These are phyloP conservation scores for Julus scanicus DNA, from an alignment of 2,888 invertebrate species.

Conservation along the genomic window DNA sequence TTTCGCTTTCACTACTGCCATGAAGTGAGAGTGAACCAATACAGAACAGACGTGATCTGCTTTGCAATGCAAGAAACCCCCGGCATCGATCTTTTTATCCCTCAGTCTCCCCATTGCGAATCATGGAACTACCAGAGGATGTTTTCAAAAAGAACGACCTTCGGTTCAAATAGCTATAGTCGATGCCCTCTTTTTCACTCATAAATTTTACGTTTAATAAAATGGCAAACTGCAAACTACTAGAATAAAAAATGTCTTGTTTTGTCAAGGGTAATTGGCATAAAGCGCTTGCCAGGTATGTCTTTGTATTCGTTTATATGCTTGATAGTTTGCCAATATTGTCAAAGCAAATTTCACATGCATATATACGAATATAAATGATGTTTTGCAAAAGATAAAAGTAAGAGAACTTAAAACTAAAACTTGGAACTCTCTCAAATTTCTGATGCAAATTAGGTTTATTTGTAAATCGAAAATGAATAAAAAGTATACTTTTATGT, in stretches of 20 bases:
- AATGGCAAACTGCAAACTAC: neutral
- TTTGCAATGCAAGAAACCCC: neutral
- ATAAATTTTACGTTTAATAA: neutral
- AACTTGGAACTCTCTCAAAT: too few relatives aligned
- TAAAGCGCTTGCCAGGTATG: neutral
- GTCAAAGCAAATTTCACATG: too few relatives aligned
- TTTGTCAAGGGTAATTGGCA: neutral
- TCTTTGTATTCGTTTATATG: neutral
- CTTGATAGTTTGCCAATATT: neutral
- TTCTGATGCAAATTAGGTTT: too few relatives aligned
- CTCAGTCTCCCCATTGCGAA: neutral
- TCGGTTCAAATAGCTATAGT: neutral
- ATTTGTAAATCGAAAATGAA: too few relatives aligned
- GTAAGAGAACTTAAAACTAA: neutral
- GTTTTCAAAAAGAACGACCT: neutral
- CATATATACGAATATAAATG: neutral
- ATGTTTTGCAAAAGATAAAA: neutral
- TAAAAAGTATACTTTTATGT: too few relatives aligned
- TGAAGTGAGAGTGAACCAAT: neutral
- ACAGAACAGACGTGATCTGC: neutral
- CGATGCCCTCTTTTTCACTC: neutral
- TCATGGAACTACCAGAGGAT: neutral
- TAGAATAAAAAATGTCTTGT: neutral
- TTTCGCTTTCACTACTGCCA: conserved; percentile 7
- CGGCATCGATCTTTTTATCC: neutral